Base-by-base conservation (phyloP, 2,113 vertebrate species). In the Dasypus novemcinctus region DNA sequence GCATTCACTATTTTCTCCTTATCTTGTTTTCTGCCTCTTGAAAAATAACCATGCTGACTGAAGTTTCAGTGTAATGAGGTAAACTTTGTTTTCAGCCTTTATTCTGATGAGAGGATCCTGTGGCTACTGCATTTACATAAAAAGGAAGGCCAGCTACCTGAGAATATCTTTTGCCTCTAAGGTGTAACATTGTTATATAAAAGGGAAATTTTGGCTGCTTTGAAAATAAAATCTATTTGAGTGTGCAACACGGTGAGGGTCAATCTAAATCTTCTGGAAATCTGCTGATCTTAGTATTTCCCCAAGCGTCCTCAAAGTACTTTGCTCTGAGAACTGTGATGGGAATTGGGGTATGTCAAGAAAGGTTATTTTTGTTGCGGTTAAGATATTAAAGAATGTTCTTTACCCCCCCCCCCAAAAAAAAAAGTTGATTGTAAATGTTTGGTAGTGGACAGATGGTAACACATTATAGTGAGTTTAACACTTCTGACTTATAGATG, bases 261-360 rank as follows among this genome's bases (percentile, higher is more conserved):
- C 92, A 97, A 96, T 96, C 83, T 94, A n/a, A n/a, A n/a, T 78
- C 93, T 46, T 85, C 5, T 96, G 87, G 83, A 97, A 97, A 93
- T 82, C 61, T 97, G 72, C 96, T 97, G 80, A 97, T 74, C 88
- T 79, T 71, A 93, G 91, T 97, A 81, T 91, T 95, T 96, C 66
- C 80, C 92, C 61, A 96, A 27, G 20, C 52, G 87, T 94, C 93
- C 52, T 27, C 21, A 38, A 92, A 95, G 38, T 93, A 81, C 90
- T 83, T 83, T 95, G 49, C n/a, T 64, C 27, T 82, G 23, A 94
- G 66, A 84, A 63, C 87, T 31, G 96, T 82, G 82, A 91, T 33
- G 4, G 80, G 64, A 91, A 83, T 46, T 96, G 81, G 72, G 94
- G 27, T 91, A 52, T 96, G 61, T 94, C 89, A 72, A 91, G 86